Conservation (phyloP, 2,113 vertebrate genomes). For the Chaetodon trifascialis region DNA sequence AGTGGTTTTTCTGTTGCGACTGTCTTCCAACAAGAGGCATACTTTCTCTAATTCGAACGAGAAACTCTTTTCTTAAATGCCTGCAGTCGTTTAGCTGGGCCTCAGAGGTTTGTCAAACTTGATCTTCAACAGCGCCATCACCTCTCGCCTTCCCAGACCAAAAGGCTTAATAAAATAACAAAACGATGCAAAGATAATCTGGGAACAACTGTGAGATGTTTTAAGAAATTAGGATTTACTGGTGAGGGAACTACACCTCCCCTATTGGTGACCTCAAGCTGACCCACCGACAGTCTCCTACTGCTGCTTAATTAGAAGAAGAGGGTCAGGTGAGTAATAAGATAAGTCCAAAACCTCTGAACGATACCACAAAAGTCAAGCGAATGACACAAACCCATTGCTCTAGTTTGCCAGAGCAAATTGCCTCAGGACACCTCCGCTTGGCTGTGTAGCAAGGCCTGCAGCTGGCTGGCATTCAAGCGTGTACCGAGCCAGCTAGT, state of each 20-base stretch:
- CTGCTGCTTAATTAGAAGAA: neutral
- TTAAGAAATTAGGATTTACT: neutral
- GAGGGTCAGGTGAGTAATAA: neutral
- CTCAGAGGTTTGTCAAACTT: neutral
- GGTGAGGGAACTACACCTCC: neutral
- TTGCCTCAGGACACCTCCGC: slow-evolving; percentile 22
- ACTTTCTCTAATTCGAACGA: neutral
- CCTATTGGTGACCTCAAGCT: neutral
- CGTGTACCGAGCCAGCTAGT: neutral
- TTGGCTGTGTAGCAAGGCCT: slow-evolving; percentile 2
- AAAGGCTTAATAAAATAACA: neutral
- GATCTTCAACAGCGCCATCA: neutral
- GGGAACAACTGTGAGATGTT: neutral
- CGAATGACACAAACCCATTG: neutral
- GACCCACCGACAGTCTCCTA: neutral
- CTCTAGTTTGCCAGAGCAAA: slow-evolving; percentile 5
- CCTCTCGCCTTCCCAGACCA: neutral
- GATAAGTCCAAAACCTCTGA: neutral
- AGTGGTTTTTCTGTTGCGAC: slow-evolving; percentile 16
- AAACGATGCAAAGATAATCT: neutral
- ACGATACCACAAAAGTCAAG: slow-evolving; percentile 2
- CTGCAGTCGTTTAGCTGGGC: neutral
- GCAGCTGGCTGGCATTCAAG: slow-evolving; percentile 21
- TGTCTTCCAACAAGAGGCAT: neutral
- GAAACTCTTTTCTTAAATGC: neutral